Evolutionary conservation across 2,888 invertebrate genomes (phyloP), one percentile per base, ranked within the genome.

Genomic region (Branchellion lobata): DNA sequence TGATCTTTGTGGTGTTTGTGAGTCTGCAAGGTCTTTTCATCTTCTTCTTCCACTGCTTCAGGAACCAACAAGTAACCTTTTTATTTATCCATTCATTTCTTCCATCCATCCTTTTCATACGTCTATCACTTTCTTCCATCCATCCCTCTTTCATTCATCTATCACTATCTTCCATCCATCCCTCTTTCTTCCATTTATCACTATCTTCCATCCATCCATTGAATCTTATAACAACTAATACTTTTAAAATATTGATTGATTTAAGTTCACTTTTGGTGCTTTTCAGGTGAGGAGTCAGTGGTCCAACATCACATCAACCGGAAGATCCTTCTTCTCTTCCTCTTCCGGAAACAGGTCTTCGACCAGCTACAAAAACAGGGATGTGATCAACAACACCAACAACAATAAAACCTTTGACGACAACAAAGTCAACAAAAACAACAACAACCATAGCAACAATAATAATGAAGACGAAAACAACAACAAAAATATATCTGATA

Each of bases 1-100:
- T 57, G 61, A 24, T 57, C n/a, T 57, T 57, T n/a, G 24, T 24
- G 3, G 8, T 57, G 61, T 57, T 57, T n/a, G 24, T 57, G 11
- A 57, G 61, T 57, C 21, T 57, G 3, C 61, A 57, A 24, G 61
- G 61, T n/a, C 21, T 57, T n/a, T 57, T 57, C 61, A 57, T 57
- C 61, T 57, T 57, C 61, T 57, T 57, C 24, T 57, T 57, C 61
- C 61, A 57, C 61, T 57, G 61, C 61, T 3, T n/a, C 8, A 8
- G 61, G 3, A 57, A 57, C 24, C 61, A 57, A 57, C 61, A 57
- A 24, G 61, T 57, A 5, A 57, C 3, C 21, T 57, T 57, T 57
- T 5, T 57, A 14, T 57, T 57, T n/a, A 57, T n/a, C 24, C 3
- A 24, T 57, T 57, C 24, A 24, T 5, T n/a, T 8, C 40, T 40